Percentiles rank a stretch among this genome's conserved stretches.
Evolutionary conservation across 2,888 invertebrate genomes (phyloP).

Genomic region (Nasonovia ribisnigri): DNA sequence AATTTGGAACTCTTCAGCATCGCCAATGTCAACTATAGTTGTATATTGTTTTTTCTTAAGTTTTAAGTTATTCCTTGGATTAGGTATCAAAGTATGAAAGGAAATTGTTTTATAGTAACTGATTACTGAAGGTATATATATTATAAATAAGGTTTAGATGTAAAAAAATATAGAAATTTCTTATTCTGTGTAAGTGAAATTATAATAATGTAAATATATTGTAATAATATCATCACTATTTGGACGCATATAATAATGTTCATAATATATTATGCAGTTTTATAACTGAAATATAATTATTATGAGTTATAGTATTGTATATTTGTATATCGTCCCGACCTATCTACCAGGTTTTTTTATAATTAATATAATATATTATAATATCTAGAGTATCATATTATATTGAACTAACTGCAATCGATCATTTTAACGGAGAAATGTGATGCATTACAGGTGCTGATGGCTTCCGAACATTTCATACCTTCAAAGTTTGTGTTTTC

Average conservation of each 20-base stretch:
- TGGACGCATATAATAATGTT: neutral
- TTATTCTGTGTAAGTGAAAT: too few species aligned
- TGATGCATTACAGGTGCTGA: slow-evolving; percentile 17
- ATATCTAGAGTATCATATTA: neutral
- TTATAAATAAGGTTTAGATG: too few species aligned
- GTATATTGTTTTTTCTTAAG: too few species aligned
- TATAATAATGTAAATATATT: too few species aligned
- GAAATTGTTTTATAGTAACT: neutral
- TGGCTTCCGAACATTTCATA: slow-evolving; percentile 58
- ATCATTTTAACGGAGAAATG: neutral
- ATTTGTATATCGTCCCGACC: neutral
- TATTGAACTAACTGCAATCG: neutral
- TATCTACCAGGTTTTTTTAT: neutral
- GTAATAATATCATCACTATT: neutral
- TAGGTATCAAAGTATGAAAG: too few species aligned
- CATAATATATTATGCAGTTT: too few species aligned
- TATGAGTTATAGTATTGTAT: neutral
- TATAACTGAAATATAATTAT: neutral
- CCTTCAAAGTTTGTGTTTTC: slow-evolving; percentile 49
- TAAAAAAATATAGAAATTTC: too few species aligned
- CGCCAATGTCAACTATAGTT: too few species aligned
- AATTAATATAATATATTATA: neutral
- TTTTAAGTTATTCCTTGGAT: too few species aligned
- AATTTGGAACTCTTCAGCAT: too few species aligned
- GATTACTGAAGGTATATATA: too few species aligned